Conservation (phyloP, 2,888 invertebrate species). For the Hipparchia semele region DNA sequence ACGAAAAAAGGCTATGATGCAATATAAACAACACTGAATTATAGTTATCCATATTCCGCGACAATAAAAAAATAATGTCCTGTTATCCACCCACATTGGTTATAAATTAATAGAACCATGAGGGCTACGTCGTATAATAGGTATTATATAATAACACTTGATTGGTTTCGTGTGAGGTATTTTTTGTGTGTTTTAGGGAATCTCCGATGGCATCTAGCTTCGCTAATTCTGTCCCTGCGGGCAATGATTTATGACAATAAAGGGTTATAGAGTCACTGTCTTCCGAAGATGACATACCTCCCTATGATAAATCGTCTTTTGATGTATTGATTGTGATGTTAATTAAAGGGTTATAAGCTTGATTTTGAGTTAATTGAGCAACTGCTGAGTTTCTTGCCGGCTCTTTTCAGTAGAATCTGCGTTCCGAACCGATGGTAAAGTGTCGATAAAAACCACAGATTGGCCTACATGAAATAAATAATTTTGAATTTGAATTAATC, state of each 20-base stretch:
- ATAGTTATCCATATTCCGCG: constrained; percentile 67
- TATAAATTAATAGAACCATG: constrained; percentile 83
- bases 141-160: constrained; percentile 74
- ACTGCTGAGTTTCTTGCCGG: no score
- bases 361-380: no score
- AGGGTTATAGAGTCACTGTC: constrained; percentile 26
- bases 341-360: no score
- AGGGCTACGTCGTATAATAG: constrained; percentile 73
- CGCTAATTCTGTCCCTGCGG: constrained; percentile 69
- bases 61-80: constrained; percentile 75
- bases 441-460: no score
- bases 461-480: no score
- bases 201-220: constrained; percentile 60
- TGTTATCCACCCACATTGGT: constrained; percentile 82
- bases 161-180: constrained; percentile 80
- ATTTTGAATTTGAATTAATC: no score
- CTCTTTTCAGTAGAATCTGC: no score
- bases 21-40: constrained; percentile 70
- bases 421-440: no score
- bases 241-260: constrained; percentile 63
- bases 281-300: constrained; percentile 6
- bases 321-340: not conserved
- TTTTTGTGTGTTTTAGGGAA: constrained; percentile 74
- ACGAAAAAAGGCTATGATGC: not conserved
- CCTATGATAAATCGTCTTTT: not conserved